Conservation (phyloP, 2,113 vertebrate genomes). For the Cynocephalus volans region DNA sequence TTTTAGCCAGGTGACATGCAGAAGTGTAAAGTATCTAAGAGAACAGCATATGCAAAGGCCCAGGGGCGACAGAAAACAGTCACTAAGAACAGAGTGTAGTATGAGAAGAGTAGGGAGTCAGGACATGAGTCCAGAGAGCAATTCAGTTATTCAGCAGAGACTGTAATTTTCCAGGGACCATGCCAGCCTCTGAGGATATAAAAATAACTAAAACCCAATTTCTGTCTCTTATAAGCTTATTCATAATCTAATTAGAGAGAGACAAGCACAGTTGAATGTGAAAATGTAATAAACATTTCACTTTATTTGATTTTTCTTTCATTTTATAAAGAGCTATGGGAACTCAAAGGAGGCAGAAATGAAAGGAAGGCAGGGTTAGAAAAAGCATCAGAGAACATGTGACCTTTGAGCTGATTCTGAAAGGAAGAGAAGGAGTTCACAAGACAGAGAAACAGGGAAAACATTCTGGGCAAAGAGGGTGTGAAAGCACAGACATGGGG, state of each 20-base stretch:
- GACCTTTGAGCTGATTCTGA: neutral
- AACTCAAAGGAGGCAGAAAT: neutral
- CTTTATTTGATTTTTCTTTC: constrained; percentile 21
- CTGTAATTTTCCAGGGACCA: neutral
- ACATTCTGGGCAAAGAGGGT: neutral
- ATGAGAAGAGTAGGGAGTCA: neutral
- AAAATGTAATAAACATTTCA: neutral
- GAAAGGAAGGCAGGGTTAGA: neutral
- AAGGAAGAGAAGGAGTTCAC: neutral
- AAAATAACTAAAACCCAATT: neutral
- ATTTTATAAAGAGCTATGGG: neutral
- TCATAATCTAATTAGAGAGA: constrained; percentile 58
- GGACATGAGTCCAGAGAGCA: too few species aligned
- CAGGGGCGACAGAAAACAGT: neutral
- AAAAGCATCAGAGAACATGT: neutral
- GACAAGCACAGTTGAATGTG: constrained; percentile 29
- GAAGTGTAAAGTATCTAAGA: neutral
- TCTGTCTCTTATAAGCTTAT: neutral
- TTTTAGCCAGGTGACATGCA: neutral
- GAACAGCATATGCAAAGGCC: neutral
- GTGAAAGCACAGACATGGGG: rapidly evolving
- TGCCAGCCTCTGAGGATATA: neutral
- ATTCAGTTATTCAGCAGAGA: neutral
- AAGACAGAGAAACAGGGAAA: neutral
- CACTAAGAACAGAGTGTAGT: neutral